Evolutionary conservation across 1,140 invertebrate species (phyloP), one percentile per base, ranked within the genome.

Genomic region (Saccostrea echinata): DNA sequence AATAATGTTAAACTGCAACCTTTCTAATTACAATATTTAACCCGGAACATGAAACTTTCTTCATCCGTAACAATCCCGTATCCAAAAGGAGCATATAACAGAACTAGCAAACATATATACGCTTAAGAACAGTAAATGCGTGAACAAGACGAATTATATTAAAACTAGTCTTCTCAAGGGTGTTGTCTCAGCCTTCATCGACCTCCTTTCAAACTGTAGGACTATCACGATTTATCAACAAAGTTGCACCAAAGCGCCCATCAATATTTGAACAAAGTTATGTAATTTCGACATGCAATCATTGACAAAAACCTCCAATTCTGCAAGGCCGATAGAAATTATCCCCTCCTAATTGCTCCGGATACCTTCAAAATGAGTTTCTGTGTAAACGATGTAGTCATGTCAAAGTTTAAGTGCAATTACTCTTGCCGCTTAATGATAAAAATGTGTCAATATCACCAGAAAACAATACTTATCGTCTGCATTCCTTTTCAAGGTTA

Each of bases 241-340:
- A 76, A 76, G 27, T 16, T 76, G 27, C 68, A 30, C 68, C 68
- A 33, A 76, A 33, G 68, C 27, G 68, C 27, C 27, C 68, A 76
- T 76, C 24, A 76, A 76, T 76, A 27, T 30, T 76, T 76, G 68
- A 76, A 76, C 68, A 76, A 33, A 12, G 27, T 76, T 76, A 76
- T 76, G 68, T 76, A 76, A 76, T 76, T 76, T 76, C 11, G 27
- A 16, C 68, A 76, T 76, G 68, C 68, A 76, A 76, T 33, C 68
- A 33, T 61, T 61, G 55, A 61, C 55, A 61, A 61, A 61, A 61
- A 61, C 55, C 18, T 76, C 68, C 24, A 30, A 11, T 76, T 27
- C 68, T 9, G 30, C 30, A 30, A 30, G 33, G 30, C 27, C 68
- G 16, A 33, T 27, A 76, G 68, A 76, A 68, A 21, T 24, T 0